Evolutionary conservation across 2,113 vertebrate genomes (phyloP), one percentile per base, ranked within the genome.

Genomic region (Aspiorhynchus laticeps): DNA sequence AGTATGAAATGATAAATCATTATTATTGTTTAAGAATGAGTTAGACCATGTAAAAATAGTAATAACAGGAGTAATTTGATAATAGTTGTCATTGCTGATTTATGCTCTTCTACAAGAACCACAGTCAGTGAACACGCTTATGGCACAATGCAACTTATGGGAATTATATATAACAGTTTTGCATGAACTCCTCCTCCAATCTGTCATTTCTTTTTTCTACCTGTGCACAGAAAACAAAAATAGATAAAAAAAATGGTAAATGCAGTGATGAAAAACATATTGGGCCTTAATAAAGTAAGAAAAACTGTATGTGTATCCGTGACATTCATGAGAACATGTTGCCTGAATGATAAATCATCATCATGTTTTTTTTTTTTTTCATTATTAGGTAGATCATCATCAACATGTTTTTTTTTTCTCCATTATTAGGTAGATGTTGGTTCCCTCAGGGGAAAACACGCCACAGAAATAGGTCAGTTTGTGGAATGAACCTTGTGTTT

Each of bases 1-100:
- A 1, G 4, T 33, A 51, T 4, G 1, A 9, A 77, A 17, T 31
- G 2, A 26, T 75, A 26, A 7, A 46, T 51, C 5, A n/a, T 63
- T 14, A 38, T 31, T 21, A 26, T 63, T 8, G 17, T 80, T 56
- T 63, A 63, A 0, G 2, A 56, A 80, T 63, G 7, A 43, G 11
- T 38, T 15, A 11, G 15, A 81, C 80, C 80, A 7, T 48, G 2
- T 83, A 83, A 14, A 36, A 51, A 71, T 5, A 69, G 28, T 24
- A 51, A 24, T 31, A 83, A 2, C 10, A 83, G 19, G 28, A 83
- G 5, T 83, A 19, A 33, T 14, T 14, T 3, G 5, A 51, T 71
- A 10, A 7, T 48, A 15, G 41, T 71, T n/a, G n/a, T n/a, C n/a
- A n/a, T n/a, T 80, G 36, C n/a, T 82, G 80, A n/a, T 61, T 80